These are phyloP conservation scores for Cryptomyrus ogoouensis DNA, from an alignment of 2,113 vertebrate genomes.

Conservation along the genomic window DNA sequence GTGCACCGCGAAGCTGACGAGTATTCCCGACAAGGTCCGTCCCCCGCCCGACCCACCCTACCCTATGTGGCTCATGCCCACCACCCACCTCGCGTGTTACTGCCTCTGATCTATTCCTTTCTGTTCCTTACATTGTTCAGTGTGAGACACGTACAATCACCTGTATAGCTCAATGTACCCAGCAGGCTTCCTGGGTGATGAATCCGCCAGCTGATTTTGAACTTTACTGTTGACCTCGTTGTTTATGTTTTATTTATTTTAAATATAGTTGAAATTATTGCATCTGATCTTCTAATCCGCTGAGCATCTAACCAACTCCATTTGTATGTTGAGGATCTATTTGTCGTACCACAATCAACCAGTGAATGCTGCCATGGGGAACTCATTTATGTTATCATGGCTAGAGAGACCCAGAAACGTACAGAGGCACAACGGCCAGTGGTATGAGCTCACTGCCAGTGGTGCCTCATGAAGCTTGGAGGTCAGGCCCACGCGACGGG, in stretches of 20 bases:
- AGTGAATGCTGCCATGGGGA: neutral
- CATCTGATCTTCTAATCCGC: neutral
- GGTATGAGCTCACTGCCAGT: neutral
- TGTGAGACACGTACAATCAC: neutral
- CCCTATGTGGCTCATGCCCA: neutral
- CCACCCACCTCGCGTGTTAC: neutral
- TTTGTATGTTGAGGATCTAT: neutral
- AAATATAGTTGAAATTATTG: neutral
- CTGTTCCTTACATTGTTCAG: neutral
- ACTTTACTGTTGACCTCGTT: neutral
- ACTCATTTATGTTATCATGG: too few relatives aligned
- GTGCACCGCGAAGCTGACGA: constrained; percentile 92
- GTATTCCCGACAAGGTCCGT: constrained; percentile 87
- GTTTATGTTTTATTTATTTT: neutral
- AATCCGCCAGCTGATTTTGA: neutral
- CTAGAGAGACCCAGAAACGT: neutral
- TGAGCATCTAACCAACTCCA: neutral
- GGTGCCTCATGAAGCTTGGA: neutral
- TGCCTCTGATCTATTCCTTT: neutral
- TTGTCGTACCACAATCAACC: neutral
- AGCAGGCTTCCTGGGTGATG: neutral
- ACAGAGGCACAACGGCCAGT: neutral
- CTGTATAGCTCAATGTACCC: neutral
- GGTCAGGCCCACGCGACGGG: neutral
- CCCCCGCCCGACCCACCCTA: neutral